Percentiles rank a stretch among this genome's conserved stretches.
Conservation (phyloP, 2,888 invertebrate species). For the Spodoptera exigua region DNA sequence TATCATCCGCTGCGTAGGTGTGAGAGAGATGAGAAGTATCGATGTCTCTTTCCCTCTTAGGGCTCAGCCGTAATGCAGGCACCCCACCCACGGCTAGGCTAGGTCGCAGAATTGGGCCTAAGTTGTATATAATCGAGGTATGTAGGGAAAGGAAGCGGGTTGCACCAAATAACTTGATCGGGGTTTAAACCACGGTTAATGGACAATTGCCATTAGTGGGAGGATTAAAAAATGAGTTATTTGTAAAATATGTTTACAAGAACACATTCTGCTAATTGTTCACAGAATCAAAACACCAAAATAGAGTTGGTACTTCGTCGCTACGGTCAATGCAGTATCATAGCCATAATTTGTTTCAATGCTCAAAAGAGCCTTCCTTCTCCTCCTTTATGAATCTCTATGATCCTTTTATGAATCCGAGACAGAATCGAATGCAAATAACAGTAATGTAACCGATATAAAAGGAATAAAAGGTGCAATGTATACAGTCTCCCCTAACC, state of each 20-base stretch:
- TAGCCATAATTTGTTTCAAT: no score
- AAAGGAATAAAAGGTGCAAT: neutral
- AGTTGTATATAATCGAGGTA: constrained; percentile 31
- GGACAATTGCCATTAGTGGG: neutral
- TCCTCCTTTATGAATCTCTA: no score
- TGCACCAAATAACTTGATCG: constrained; percentile 24
- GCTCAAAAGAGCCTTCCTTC: no score
- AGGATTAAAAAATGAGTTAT: no score
- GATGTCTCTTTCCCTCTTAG: constrained; percentile 29
- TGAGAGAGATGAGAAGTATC: constrained; percentile 15
- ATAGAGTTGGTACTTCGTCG: no score
- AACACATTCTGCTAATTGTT: no score
- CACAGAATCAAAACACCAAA: no score
- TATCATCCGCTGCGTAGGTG: constrained; percentile 18
- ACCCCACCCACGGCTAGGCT: constrained; percentile 54
- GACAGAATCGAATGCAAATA: no score
- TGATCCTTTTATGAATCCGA: no score
- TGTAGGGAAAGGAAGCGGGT: constrained; percentile 19
- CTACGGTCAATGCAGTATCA: no score
- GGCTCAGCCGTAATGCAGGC: constrained; percentile 37
- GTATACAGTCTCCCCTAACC: constrained; percentile 15
- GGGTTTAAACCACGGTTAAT: constrained; percentile 13
- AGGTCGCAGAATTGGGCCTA: constrained; percentile 47
- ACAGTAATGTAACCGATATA: no score
- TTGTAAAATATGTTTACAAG: no score